phyloP scores from a whole-genome alignment of 2,888 invertebrate species.

The Parnassius mnemosyne region DNA sequence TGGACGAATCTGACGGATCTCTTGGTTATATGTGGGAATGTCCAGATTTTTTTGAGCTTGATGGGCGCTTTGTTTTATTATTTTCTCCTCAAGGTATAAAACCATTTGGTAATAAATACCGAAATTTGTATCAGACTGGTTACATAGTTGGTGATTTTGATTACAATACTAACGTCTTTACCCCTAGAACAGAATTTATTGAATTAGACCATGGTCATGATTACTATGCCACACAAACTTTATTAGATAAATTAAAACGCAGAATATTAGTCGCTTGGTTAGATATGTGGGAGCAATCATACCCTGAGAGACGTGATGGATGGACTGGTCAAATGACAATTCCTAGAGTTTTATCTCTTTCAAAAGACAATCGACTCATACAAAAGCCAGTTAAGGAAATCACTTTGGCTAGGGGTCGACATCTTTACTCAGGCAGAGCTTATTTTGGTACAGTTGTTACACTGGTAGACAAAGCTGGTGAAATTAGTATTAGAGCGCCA shows the following conservation, averaged over 20 bases:
- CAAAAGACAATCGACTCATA: slow-evolving; percentile 41
- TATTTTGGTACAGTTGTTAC: slow-evolving; percentile 31
- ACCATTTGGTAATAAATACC: slow-evolving; percentile 55
- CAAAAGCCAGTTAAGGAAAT: slow-evolving; percentile 55
- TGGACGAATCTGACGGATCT: slow-evolving; percentile 54
- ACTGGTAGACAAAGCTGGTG: slow-evolving; percentile 49
- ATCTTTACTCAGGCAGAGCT: slow-evolving; percentile 39
- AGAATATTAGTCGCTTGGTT: slow-evolving; percentile 65
- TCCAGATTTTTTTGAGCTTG: slow-evolving; percentile 71
- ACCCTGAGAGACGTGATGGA: slow-evolving; percentile 59
- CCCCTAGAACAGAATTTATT: slow-evolving; percentile 43
- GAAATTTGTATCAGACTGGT: slow-evolving; percentile 62
- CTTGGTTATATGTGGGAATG: slow-evolving; percentile 76
- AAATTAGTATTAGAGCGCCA: slow-evolving; percentile 44
- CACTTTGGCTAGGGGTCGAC: slow-evolving; percentile 31
- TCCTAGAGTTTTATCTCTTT: slow-evolving; percentile 52
- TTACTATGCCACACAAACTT: slow-evolving; percentile 69
- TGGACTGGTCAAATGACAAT: slow-evolving; percentile 68
- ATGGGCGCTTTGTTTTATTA: slow-evolving; percentile 56
- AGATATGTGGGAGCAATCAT: slow-evolving; percentile 66
- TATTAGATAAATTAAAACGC: slow-evolving; percentile 43
- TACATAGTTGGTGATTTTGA: slow-evolving; percentile 68
- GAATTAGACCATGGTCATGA: slow-evolving; percentile 68
- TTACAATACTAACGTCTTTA: slow-evolving; percentile 49
- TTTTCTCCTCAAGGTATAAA: slow-evolving; percentile 68